These are phyloP conservation scores for Dromococcyx pavoninus DNA, from an alignment of 2,797 vertebrate species.

Conservation along the genomic window DNA sequence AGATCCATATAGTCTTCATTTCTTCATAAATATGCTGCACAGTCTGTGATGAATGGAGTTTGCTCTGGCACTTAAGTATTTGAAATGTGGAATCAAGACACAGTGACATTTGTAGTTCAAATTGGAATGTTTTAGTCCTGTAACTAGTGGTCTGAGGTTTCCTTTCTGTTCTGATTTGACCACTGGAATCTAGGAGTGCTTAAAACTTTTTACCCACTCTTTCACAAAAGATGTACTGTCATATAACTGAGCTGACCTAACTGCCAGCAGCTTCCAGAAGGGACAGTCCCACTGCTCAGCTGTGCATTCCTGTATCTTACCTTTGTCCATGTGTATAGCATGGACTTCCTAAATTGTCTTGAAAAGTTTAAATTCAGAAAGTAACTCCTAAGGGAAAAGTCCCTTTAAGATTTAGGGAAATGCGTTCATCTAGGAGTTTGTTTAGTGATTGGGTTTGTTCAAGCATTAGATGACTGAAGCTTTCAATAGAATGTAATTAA, in stretches of 20 bases:
- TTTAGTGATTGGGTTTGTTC: not conserved
- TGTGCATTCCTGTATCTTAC: not conserved
- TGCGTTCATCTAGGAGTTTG: not conserved
- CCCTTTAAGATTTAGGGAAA: not conserved
- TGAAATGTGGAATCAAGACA: not conserved
- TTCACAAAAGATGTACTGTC: not conserved
- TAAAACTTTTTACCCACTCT: not conserved
- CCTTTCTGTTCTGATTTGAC: not conserved
- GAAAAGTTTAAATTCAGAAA: not conserved
- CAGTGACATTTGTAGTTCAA: not conserved
- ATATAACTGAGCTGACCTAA: not conserved
- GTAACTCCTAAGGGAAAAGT: not conserved
- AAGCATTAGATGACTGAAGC: not conserved
- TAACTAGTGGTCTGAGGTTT: not conserved
- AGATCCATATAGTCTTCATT: not conserved
- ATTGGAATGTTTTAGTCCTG: not conserved
- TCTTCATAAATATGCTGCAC: not conserved
- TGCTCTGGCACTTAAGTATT: rapidly evolving
- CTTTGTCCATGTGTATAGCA: not conserved
- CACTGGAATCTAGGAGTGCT: not conserved
- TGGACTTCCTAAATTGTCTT: not conserved
- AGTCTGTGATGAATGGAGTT: not conserved
- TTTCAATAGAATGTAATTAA: conserved; percentile 2
- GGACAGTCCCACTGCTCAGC: not conserved
- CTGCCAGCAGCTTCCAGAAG: not conserved